Evolutionary conservation across 2,797 vertebrate species (phyloP), one percentile per base, ranked within the genome.

Genomic region (Mormyrops attenuatus): DNA sequence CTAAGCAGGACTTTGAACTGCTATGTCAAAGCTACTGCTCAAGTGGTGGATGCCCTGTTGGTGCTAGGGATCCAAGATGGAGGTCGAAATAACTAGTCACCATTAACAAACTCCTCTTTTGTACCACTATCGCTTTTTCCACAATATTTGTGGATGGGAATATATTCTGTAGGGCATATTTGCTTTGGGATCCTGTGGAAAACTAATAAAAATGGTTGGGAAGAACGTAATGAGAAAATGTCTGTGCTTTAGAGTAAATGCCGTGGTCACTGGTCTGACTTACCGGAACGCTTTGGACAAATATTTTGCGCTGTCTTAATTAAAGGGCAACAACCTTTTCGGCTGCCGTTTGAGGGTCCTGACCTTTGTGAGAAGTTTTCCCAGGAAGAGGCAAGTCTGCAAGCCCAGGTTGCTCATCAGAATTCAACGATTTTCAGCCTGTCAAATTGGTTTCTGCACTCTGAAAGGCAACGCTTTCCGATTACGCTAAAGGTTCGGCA

Each of bases 251-350:
- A 5, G 3, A 26, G 88, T 57, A 84, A 57, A 49, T 60, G 41
- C 77, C 80, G 52, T 30, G 53, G 80, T 89, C 73, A 57, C 77
- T n/a, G 52, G 38, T 55, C 41, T 60, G 11, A 34, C 52, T 17
- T 20, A 53, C 77, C 15, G 77, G 53, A 7, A 34, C 73, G 49
- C 87, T 88, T 38, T 77, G 53, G 52, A 84, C 69, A 88, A 88
- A 90, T 47, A 66, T 52, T 50, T 82, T 84, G 41, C 20, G 41
- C 44, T 41, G 88, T 88, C 89, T 90, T 90, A 88, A 90, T 90
- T 90, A 88, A 90, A 88, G 13, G 53, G 41, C 66, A 87, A 80
- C 87, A 66, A 88, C 80, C 85, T 90, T 8, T 2, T 44, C 87
- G 1, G 4, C 86, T 34, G 73, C 86, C 3, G 89, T n/a, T 90